Conservation (phyloP, 1,140 invertebrate species). For the Thrips palmi region DNA sequence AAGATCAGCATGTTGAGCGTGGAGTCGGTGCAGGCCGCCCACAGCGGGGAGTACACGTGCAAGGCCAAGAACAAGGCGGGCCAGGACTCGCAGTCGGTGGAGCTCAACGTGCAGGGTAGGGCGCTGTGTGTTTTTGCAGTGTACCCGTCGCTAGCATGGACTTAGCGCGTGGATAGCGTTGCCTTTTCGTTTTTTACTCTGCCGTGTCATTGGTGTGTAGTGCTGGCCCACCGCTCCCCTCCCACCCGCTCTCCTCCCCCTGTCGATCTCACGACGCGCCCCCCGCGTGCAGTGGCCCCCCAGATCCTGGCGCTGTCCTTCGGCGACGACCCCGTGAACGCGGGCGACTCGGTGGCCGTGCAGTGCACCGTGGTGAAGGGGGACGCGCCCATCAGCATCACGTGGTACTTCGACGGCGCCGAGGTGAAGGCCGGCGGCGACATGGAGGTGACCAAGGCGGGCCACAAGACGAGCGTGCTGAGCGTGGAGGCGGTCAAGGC, state of each 20-base stretch:
- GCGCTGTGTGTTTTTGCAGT: constrained; percentile 1
- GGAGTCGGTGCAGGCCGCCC: constrained; percentile 35
- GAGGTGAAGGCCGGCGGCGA: too few relatives aligned
- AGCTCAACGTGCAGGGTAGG: constrained; percentile 12
- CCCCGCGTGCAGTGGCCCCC: constrained; percentile 30
- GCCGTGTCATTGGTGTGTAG: not conserved
- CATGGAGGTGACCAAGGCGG: too few relatives aligned
- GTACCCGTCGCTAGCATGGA: constrained; percentile 6
- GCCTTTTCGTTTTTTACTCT: not conserved
- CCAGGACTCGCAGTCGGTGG: too few relatives aligned
- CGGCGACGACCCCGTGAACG: constrained; percentile 34
- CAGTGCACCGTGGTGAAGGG: constrained; percentile 35
- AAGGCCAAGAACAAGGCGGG: constrained; percentile 44
- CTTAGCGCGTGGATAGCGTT: not conserved
- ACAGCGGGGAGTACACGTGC: constrained; percentile 45
- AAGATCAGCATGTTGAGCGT: constrained; percentile 43
- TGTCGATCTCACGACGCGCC: too few relatives aligned
- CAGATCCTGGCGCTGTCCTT: constrained; percentile 42
- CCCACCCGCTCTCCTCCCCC: constrained; percentile 16
- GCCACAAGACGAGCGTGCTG: constrained; percentile 2
- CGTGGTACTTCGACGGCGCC: constrained; percentile 25
- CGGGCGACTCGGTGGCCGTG: constrained; percentile 45
- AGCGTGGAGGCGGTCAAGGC: constrained; percentile 19
- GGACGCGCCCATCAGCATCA: constrained; percentile 30
- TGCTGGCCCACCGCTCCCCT: constrained; percentile 13